These are phyloP conservation scores for Ara ararauna DNA, from an alignment of 2,797 vertebrate genomes.

Conservation along the genomic window DNA sequence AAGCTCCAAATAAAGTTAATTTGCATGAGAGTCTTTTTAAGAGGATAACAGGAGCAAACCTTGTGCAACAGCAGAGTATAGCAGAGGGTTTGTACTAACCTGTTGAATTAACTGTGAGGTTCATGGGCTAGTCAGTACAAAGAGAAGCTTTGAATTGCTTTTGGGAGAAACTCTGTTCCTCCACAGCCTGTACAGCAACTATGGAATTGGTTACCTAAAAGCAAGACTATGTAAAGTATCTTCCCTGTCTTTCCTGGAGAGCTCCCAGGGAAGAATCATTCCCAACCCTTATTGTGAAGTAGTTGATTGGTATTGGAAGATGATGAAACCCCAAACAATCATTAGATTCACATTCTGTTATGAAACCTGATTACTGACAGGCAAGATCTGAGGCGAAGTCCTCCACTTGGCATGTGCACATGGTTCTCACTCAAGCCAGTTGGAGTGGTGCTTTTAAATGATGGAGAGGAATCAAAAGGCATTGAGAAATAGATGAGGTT, in stretches of 20 bases:
- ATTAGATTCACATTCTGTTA: not conserved
- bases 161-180: not conserved
- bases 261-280: not conserved
- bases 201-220: not conserved
- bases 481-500: not conserved
- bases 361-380: not conserved
- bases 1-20: not conserved
- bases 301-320: not conserved
- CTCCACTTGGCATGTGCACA: not conserved
- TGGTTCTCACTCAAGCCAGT: not conserved
- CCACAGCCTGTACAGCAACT: fast-evolving
- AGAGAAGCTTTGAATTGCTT: not conserved
- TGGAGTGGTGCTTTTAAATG: constrained; percentile 1
- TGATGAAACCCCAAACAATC: not conserved
- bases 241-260: not conserved
- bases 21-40: not conserved
- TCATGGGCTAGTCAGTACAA: not conserved
- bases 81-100: not conserved
- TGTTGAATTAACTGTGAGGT: not conserved
- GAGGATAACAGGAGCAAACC: not conserved
- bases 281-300: not conserved
- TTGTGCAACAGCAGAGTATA: not conserved
- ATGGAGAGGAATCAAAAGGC: not conserved
- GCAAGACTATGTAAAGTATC: not conserved
- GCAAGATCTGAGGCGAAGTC: not conserved